Percentiles rank a stretch among this genome's conserved stretches.
Evolutionary conservation across 2,113 vertebrate genomes (phyloP).

Genomic region (Cranoglanis bouderius): DNA sequence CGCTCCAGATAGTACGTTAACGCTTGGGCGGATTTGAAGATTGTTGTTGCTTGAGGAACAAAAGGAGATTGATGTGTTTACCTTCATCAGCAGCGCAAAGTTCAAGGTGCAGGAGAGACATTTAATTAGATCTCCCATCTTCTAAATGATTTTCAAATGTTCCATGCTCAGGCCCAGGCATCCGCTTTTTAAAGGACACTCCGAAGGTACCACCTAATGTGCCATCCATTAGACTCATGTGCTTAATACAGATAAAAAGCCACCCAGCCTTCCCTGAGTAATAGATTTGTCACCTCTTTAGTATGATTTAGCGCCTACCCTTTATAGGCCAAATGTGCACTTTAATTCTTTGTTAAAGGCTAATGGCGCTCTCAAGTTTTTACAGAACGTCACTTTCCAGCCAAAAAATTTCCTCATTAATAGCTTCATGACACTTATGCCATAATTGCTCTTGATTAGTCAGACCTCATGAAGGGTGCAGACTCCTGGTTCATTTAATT

Average conservation of each 20-base stretch:
- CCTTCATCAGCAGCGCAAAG: constrained; percentile 51
- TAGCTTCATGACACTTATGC: constrained; percentile 37
- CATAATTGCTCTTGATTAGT: constrained; percentile 50
- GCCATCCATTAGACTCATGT: constrained; percentile 52
- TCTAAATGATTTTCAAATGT: constrained; percentile 52
- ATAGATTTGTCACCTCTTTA: constrained; percentile 50
- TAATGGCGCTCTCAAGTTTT: constrained; percentile 50
- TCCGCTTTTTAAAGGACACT: constrained; percentile 53
- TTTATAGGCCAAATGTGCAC: constrained; percentile 46
- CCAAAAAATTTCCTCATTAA: constrained; percentile 43
- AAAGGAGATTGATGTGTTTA: constrained; percentile 60
- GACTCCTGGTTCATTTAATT: constrained; percentile 29
- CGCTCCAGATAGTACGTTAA: constrained; percentile 47
- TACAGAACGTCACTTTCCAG: constrained; percentile 42
- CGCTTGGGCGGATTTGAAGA: constrained; percentile 50
- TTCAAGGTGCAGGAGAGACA: constrained; percentile 52
- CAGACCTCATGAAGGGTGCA: constrained; percentile 25
- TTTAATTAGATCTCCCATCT: constrained; percentile 53
- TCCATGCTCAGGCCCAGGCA: constrained; percentile 41
- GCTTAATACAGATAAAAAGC: constrained; percentile 56
- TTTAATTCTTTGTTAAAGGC: constrained; percentile 56
- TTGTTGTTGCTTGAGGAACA: constrained; percentile 50
- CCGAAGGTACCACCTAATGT: constrained; percentile 43
- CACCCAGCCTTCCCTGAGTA: constrained; percentile 45
- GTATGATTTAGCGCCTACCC: constrained; percentile 50